A percentile compares a stretch with the other conserved stretches of the same genome.
Evolutionary conservation across 2,113 vertebrate genomes (phyloP).

Genomic region (Gavialis gangeticus): DNA sequence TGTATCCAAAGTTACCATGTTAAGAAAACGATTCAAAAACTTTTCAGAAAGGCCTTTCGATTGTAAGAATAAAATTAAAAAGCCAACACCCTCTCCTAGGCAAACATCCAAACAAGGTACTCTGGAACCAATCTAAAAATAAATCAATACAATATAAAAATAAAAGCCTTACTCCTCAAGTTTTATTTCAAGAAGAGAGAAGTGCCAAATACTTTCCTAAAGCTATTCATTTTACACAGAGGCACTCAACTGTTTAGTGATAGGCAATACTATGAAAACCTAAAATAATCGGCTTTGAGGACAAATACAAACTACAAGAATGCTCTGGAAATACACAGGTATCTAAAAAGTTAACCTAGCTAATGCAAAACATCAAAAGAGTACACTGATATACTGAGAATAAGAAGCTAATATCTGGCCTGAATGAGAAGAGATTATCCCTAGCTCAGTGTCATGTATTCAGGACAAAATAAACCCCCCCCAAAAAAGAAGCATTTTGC

Average conservation of each 20-base stretch:
- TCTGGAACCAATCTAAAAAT: neutral
- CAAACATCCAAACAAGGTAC: neutral
- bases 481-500: neutral
- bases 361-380: neutral
- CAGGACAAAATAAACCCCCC: neutral
- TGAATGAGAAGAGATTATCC: neutral
- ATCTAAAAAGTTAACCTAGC: neutral
- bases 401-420: neutral
- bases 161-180: neutral
- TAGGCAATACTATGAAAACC: neutral
- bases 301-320: neutral
- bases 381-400: neutral
- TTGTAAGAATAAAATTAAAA: neutral
- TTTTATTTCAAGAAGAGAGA: neutral
- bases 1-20: neutral
- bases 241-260: neutral
- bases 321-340: neutral
- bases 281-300: neutral
- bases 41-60: neutral
- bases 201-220: neutral
- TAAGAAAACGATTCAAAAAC: neutral
- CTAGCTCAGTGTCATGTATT: neutral
- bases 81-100: neutral
- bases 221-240: neutral
- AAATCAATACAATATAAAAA: neutral